phyloP scores from a whole-genome alignment of 2,113 vertebrate genomes.

The Pyrgilauda ruficollis region DNA sequence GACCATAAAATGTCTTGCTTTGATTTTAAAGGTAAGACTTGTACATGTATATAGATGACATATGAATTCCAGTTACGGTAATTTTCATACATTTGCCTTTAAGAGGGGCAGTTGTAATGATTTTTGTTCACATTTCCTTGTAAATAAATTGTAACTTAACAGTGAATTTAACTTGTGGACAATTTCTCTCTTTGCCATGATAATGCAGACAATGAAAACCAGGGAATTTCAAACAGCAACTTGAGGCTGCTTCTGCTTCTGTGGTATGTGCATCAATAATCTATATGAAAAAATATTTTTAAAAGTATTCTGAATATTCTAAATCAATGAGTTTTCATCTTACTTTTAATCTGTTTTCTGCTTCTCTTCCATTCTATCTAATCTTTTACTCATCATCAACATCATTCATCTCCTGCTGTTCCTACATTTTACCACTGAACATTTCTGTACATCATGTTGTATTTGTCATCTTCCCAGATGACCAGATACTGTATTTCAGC shows the following conservation, averaged over 20 bases:
- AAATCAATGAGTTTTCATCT: neutral
- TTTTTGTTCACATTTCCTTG: neutral
- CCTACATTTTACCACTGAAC: neutral
- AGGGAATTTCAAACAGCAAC: neutral
- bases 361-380: neutral
- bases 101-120: neutral
- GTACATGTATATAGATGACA: neutral
- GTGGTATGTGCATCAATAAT: neutral
- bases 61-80: fast-evolving
- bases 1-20: neutral
- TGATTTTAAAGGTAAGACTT: neutral
- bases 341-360: neutral
- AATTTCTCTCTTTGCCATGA: neutral
- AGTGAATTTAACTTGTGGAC: neutral
- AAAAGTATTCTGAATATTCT: neutral
- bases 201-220: neutral
- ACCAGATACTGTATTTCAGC: neutral
- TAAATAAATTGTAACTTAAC: neutral
- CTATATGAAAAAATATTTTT: neutral
- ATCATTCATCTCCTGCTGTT: neutral
- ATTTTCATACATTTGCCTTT: neutral
- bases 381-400: neutral
- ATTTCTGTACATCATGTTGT: neutral
- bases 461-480: neutral
- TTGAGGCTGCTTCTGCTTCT: neutral